A percentile compares a stretch with the other conserved stretches of the same genome.
Conservation (phyloP, 1,140 invertebrate genomes). For the Drosophila serrata region DNA sequence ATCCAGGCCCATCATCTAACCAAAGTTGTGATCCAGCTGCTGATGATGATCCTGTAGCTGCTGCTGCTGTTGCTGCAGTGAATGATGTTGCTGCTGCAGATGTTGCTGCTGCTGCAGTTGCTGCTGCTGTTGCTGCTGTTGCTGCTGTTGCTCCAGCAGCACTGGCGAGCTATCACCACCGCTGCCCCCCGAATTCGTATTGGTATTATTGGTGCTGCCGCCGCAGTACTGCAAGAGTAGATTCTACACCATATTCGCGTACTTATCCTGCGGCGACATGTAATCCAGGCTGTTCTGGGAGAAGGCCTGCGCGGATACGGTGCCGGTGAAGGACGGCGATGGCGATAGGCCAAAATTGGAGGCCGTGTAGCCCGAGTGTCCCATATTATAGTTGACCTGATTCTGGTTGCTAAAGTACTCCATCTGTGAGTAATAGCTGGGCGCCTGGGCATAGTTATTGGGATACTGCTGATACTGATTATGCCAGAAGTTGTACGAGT, state of each 20-base stretch:
- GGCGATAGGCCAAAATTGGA: slow-evolving; percentile 83
- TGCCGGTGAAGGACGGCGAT: slow-evolving; percentile 78
- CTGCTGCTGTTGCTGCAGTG: not conserved
- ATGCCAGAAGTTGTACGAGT: slow-evolving; percentile 85
- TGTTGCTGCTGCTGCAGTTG: slow-evolving; percentile 1
- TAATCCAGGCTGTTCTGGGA: slow-evolving; percentile 85
- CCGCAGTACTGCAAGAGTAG: slow-evolving; percentile 83
- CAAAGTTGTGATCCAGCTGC: slow-evolving; percentile 30
- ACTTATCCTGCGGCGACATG: slow-evolving; percentile 85
- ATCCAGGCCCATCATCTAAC: not conserved
- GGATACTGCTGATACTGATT: slow-evolving; percentile 87
- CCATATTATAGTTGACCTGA: slow-evolving; percentile 85
- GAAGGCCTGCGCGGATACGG: slow-evolving; percentile 83
- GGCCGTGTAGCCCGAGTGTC: slow-evolving; percentile 80
- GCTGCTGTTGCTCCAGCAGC: slow-evolving; percentile 1
- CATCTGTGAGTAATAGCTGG: slow-evolving; percentile 87
- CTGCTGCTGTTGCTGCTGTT: not conserved
- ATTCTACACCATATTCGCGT: slow-evolving; percentile 85
- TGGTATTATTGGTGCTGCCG: slow-evolving; percentile 54
- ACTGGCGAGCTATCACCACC: slow-evolving; percentile 22
- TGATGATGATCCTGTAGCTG: slow-evolving; percentile 30
- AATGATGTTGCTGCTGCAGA: slow-evolving; percentile 6
- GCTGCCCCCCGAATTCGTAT: slow-evolving; percentile 45
- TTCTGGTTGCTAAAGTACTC: slow-evolving; percentile 88
- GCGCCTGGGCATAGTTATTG: slow-evolving; percentile 87